These are phyloP conservation scores for Pyrocoelia pectoralis DNA, from an alignment of 2,888 invertebrate species.

Conservation along the genomic window DNA sequence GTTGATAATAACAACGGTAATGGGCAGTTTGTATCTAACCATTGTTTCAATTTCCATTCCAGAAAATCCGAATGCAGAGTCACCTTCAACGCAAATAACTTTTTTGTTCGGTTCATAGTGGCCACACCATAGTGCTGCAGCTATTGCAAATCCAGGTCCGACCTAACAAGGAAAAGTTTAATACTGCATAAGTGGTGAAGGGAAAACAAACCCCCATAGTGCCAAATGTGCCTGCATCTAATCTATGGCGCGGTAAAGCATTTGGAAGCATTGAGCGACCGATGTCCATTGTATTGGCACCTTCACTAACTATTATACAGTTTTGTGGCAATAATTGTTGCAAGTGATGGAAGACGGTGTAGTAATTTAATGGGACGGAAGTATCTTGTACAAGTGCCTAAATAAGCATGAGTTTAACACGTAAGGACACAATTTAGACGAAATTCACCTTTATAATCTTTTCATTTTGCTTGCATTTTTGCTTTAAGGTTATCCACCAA, in stretches of 20 bases:
- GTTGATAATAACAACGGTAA: constrained; percentile 90
- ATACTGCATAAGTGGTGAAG: no score
- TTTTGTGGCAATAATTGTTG: constrained; percentile 80
- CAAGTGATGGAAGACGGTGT: constrained; percentile 87
- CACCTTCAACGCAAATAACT: constrained; percentile 95
- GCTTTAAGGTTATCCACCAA: constrained; percentile 81
- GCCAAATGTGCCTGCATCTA: constrained; percentile 97
- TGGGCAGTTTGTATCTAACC: constrained; percentile 90
- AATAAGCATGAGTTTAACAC: constrained; percentile 21
- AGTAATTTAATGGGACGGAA: constrained; percentile 88
- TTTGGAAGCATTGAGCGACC: constrained; percentile 90
- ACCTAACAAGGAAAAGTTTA: no score
- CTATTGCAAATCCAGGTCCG: constrained; percentile 90
- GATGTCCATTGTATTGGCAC: constrained; percentile 99
- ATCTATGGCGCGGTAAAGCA: constrained; percentile 81
- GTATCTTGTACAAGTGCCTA: constrained; percentile 74
- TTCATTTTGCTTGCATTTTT: constrained; percentile 77
- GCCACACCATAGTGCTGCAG: constrained; percentile 89
- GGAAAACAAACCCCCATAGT: constrained; percentile 92
- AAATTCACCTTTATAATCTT: constrained; percentile 70
- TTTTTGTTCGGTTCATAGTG: constrained; percentile 81
- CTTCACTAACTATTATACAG: constrained; percentile 93
- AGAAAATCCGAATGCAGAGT: constrained; percentile 97
- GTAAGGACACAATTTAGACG: background rate
- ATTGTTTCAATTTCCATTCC: constrained; percentile 99